These are phyloP conservation scores for Bombus polaris DNA, from an alignment of 1,140 invertebrate species.

Conservation along the genomic window DNA sequence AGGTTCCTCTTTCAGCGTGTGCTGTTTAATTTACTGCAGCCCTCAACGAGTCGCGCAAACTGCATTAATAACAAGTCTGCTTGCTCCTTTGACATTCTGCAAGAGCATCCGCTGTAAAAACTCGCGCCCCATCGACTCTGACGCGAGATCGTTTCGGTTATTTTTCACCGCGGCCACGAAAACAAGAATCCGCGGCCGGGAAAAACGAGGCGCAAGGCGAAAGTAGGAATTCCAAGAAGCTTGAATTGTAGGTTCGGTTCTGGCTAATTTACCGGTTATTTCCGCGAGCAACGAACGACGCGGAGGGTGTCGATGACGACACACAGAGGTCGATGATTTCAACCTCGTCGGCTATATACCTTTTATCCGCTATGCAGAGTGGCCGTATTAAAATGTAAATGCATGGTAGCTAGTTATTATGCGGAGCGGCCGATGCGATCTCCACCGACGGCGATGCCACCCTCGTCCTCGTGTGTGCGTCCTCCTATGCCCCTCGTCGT, in stretches of 20 bases:
- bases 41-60: slow-evolving; percentile 3
- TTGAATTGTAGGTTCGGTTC: not conserved
- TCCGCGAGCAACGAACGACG: not conserved
- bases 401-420: slow-evolving; percentile 74
- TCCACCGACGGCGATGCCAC: slow-evolving; percentile 66
- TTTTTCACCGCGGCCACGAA: not conserved
- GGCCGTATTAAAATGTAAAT: slow-evolving; percentile 76
- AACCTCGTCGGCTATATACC: slow-evolving; percentile 56
- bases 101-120: slow-evolving; percentile 2
- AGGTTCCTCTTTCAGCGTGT: not conserved
- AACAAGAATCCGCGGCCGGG: not conserved
- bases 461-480: slow-evolving; percentile 61
- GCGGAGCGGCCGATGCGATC: slow-evolving; percentile 70
- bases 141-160: not conserved
- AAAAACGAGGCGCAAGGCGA: not conserved
- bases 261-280: slow-evolving; percentile 22
- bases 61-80: slow-evolving; percentile 34
- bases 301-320: slow-evolving; percentile 52
- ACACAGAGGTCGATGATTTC: slow-evolving; percentile 52
- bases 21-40: slow-evolving; percentile 35
- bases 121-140: not conserved
- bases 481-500: slow-evolving; percentile 56
- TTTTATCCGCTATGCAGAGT: slow-evolving; percentile 70
- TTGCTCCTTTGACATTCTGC: slow-evolving; percentile 2
- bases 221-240: not conserved